Evolutionary conservation across 2,113 vertebrate genomes (phyloP).

Genomic region (Zapus hudsonius): DNA sequence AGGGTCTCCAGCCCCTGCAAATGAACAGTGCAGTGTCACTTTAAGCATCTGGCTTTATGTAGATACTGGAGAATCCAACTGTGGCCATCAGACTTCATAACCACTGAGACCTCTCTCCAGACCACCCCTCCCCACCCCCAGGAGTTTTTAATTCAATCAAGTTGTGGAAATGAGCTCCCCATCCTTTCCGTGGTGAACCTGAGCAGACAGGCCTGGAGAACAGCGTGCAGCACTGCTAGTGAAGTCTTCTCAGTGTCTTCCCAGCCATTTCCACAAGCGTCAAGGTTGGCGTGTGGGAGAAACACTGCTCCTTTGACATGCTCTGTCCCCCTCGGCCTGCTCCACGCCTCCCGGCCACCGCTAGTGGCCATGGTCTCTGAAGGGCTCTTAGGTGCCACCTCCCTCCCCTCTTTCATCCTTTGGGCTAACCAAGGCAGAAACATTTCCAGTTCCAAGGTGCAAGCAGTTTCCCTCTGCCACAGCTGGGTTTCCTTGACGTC

Average conservation of each 20-base stretch:
- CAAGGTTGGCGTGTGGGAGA: slow-evolving; percentile 56
- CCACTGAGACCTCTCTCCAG: neutral
- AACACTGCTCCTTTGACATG: slow-evolving; percentile 6
- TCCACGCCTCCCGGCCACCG: too few relatives aligned
- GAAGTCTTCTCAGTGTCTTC: slow-evolving; percentile 69
- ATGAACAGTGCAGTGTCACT: too few relatives aligned
- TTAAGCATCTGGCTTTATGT: too few relatives aligned
- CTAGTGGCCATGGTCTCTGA: too few relatives aligned
- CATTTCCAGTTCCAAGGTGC: slow-evolving; percentile 43
- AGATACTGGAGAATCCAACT: too few relatives aligned
- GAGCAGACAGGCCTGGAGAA: slow-evolving; percentile 32
- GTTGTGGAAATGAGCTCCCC: neutral
- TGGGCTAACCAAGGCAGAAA: neutral
- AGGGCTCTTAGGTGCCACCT: too few relatives aligned
- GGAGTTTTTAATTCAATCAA: neutral
- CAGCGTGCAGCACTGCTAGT: slow-evolving; percentile 68
- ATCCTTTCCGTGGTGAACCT: neutral
- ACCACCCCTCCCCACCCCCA: neutral
- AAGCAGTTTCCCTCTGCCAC: slow-evolving; percentile 64
- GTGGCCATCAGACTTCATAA: too few relatives aligned
- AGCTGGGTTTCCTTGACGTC: slow-evolving; percentile 51
- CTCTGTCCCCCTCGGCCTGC: neutral
- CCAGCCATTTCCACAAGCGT: slow-evolving; percentile 73
- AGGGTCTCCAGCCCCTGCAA: too few relatives aligned
- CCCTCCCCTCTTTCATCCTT: fast-evolving